Evolutionary conservation across 2,797 vertebrate genomes (phyloP).

Genomic region (Perodicticus potto): DNA sequence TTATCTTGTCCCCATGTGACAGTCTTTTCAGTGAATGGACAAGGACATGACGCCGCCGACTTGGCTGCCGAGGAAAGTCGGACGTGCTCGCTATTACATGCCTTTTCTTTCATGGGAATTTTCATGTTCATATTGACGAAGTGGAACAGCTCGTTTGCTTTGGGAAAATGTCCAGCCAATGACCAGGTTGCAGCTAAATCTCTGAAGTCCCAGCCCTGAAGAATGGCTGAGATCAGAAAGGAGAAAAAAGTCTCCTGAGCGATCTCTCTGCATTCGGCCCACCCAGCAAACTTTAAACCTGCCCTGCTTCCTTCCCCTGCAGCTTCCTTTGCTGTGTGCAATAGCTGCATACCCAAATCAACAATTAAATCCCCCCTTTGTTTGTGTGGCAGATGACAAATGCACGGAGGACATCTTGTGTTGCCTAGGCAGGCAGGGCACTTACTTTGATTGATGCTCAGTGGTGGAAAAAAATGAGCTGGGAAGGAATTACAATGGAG

Average conservation of each 20-base stretch:
- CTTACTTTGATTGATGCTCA: conserved; percentile 85
- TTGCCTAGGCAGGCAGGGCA: conserved; percentile 85
- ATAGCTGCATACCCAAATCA: conserved; percentile 76
- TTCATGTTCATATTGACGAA: conserved; percentile 58
- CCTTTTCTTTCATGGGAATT: conserved; percentile 43
- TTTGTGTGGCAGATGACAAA: conserved; percentile 86
- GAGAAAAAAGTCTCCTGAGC: neutral
- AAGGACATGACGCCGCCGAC: neutral
- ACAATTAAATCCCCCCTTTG: conserved; percentile 83
- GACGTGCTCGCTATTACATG: neutral
- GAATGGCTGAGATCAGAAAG: conserved; percentile 6
- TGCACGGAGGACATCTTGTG: conserved; percentile 83
- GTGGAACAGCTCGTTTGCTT: conserved; percentile 64
- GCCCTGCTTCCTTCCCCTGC: conserved; percentile 11
- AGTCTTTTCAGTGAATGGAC: neutral
- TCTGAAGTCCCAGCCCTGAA: conserved; percentile 14
- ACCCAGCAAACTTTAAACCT: conserved; percentile 36
- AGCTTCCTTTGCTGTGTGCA: conserved; percentile 53
- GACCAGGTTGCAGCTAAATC: conserved; percentile 47
- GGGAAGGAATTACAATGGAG: conserved; percentile 81
- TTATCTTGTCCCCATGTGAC: conserved; percentile 32
- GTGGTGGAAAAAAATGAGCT: conserved; percentile 84
- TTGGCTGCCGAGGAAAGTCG: conserved; percentile 61
- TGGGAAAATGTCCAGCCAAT: conserved; percentile 52
- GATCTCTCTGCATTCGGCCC: neutral